Evolutionary conservation across 2,797 vertebrate species (phyloP).

Genomic region (Eidolon dupreanum): DNA sequence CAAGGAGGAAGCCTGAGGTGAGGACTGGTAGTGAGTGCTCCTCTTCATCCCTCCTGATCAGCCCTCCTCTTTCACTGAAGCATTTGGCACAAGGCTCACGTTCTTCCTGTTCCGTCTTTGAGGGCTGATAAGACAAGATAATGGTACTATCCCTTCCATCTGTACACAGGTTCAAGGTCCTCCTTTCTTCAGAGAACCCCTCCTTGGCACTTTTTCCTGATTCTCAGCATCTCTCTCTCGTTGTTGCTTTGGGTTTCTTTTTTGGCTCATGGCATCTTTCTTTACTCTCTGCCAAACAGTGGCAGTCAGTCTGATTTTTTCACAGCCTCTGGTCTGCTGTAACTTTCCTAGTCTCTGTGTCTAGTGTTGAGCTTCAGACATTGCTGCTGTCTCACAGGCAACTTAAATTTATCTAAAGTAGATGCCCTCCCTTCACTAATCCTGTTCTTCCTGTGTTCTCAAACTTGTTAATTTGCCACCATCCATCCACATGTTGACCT

Average conservation of each 20-base stretch:
- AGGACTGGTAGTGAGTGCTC: neutral
- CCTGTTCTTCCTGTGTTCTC: neutral
- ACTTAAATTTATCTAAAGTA: neutral
- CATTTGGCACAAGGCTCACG: fast-evolving
- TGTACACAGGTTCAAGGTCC: neutral
- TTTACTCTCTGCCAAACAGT: neutral
- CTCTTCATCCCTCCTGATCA: neutral
- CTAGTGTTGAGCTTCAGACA: neutral
- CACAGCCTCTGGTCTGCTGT: neutral
- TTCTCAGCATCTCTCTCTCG: neutral
- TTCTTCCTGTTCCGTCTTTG: neutral
- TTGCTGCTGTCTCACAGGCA: neutral
- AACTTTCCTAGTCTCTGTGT: neutral
- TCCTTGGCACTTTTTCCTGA: neutral
- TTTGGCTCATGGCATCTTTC: neutral
- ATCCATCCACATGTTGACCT: neutral
- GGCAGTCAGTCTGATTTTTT: neutral
- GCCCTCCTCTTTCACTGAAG: neutral
- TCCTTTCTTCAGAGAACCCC: neutral
- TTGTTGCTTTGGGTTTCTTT: neutral
- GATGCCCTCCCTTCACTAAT: neutral
- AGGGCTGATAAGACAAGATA: neutral
- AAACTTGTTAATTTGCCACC: neutral
- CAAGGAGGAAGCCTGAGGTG: neutral
- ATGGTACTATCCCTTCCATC: neutral